phyloP scores from a whole-genome alignment of 53 echinoderm and acorn worm genomes.

The Mesocentrotus franciscanus region DNA sequence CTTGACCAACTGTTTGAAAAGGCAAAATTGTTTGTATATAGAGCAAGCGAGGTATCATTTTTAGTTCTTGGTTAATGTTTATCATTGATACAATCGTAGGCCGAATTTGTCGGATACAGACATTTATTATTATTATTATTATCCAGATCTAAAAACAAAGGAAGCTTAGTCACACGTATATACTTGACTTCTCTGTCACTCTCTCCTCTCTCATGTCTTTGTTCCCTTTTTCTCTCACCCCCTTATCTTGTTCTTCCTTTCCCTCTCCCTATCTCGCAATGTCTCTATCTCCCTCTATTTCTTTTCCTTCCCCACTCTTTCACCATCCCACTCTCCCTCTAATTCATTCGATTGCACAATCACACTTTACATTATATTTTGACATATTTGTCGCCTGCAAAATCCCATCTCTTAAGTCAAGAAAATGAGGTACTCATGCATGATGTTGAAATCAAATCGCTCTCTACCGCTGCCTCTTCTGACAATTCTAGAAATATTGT shows the following conservation, averaged over 20 bases:
- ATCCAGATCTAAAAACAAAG: background rate
- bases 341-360: background rate
- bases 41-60: background rate
- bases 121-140: background rate
- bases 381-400: constrained; percentile 26
- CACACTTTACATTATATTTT: background rate
- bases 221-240: background rate
- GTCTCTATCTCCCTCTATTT: too few species aligned
- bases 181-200: background rate
- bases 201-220: background rate
- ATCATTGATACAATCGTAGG: background rate
- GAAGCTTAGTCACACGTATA: background rate
- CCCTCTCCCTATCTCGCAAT: background rate
- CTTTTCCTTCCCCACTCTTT: background rate
- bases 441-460: background rate
- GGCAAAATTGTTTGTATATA: background rate
- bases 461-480: background rate
- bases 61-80: background rate
- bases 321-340: background rate
- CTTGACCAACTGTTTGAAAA: background rate
- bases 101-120: background rate
- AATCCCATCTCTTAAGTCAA: constrained; percentile 34
- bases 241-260: background rate
- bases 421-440: constrained; percentile 11
- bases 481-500: background rate